A percentile compares a stretch with the other conserved stretches of the same genome.
Conservation (phyloP, 2,888 invertebrate genomes). For the Drosophila kambysellisi region DNA sequence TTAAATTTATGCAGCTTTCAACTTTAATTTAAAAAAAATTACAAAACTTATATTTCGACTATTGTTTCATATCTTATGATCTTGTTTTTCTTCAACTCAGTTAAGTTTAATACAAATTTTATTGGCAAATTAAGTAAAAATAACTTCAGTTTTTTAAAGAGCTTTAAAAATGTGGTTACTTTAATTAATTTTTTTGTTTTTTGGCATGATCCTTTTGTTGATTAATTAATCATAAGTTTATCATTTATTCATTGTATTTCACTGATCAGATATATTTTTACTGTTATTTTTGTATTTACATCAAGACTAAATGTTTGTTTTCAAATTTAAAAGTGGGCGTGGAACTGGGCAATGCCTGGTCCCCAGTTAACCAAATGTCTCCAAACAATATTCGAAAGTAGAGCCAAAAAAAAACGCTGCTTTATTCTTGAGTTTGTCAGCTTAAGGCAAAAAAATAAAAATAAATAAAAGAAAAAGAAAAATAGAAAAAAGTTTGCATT, state of each 20-base stretch:
- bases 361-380: neutral
- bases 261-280: neutral
- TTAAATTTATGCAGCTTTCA: neutral
- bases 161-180: too few relatives aligned
- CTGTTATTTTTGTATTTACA: neutral
- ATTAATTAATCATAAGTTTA: neutral
- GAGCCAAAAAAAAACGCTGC: neutral
- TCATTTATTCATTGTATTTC: neutral
- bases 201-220: too few relatives aligned
- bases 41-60: neutral
- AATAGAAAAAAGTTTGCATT: neutral
- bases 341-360: neutral
- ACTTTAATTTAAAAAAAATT: neutral
- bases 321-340: neutral
- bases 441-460: neutral
- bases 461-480: too few relatives aligned
- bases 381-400: neutral
- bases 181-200: too few relatives aligned
- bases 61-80: neutral
- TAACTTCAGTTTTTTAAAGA: too few relatives aligned
- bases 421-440: neutral
- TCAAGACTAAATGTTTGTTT: neutral
- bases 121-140: too few relatives aligned
- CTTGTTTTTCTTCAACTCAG: neutral
- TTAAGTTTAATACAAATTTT: neutral